phyloP scores from a whole-genome alignment of 2,888 invertebrate species.

The Anthrax anthrax region DNA sequence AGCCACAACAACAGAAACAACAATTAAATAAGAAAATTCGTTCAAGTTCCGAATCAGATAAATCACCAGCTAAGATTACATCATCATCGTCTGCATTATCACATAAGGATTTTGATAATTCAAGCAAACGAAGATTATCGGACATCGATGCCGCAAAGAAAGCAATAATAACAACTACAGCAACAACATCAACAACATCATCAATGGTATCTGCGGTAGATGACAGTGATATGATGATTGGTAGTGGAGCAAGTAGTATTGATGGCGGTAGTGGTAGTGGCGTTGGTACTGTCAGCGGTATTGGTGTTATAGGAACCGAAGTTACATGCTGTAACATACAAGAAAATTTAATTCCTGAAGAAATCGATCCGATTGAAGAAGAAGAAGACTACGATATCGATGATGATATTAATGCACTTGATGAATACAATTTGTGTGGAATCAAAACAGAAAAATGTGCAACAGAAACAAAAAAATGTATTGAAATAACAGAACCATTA shows the following conservation, averaged over 20 bases:
- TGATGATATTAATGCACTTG: conserved; percentile 2
- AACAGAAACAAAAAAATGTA: background rate
- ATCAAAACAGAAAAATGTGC: background rate
- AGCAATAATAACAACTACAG: background rate
- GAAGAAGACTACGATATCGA: conserved; percentile 4
- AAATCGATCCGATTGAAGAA: conserved; percentile 5
- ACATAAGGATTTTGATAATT: background rate
- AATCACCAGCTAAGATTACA: background rate
- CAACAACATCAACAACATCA: background rate
- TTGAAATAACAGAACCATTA: background rate
- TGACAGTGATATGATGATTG: background rate
- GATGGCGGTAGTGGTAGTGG: background rate
- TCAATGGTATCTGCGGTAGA: background rate
- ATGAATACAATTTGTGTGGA: background rate
- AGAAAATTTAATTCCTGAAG: background rate
- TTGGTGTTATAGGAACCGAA: background rate
- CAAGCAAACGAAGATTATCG: background rate
- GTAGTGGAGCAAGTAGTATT: background rate
- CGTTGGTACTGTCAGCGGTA: background rate
- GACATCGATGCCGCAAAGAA: background rate
- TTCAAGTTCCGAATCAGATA: conserved; percentile 7
- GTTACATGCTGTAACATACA: background rate
- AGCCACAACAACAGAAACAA: conserved; percentile 1
- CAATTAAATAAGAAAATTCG: conserved; percentile 3
- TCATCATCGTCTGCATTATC: background rate